Conservation (phyloP, 2,888 invertebrate species). For the Watsonalla binaria region DNA sequence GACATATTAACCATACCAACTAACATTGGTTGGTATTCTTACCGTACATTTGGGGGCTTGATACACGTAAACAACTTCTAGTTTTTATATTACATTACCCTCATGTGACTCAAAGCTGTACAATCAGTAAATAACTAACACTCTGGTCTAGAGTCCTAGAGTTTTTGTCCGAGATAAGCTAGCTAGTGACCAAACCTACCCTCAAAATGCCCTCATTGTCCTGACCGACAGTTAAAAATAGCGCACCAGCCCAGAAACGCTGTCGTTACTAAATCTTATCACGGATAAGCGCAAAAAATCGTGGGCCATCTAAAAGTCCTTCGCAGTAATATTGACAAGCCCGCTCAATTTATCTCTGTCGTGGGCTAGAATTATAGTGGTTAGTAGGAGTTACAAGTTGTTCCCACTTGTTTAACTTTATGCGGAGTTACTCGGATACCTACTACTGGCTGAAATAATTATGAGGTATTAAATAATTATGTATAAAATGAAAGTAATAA, state of each 20-base stretch:
- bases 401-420: constrained; percentile 1
- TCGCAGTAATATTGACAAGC: constrained; percentile 10
- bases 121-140: not conserved
- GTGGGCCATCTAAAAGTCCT: not conserved
- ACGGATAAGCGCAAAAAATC: not conserved
- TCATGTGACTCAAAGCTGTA: not conserved
- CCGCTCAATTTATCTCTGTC: constrained; percentile 17
- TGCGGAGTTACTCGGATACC: not conserved
- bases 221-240: not conserved
- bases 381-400: constrained; percentile 17
- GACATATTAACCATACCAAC: too few relatives aligned
- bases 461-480: too few relatives aligned
- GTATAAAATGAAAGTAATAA: too few relatives aligned
- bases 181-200: not conserved
- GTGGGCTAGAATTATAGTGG: constrained; percentile 10
- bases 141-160: not conserved
- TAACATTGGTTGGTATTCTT: too few relatives aligned
- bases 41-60: too few relatives aligned
- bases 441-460: too few relatives aligned
- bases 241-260: not conserved
- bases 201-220: not conserved
- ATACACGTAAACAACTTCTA: too few relatives aligned
- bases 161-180: not conserved
- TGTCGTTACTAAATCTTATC: not conserved
- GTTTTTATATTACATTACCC: not conserved